Percentiles rank a stretch among this genome's conserved stretches.
Evolutionary conservation across 2,113 vertebrate species (phyloP).

Genomic region (Nycticebus coucang): DNA sequence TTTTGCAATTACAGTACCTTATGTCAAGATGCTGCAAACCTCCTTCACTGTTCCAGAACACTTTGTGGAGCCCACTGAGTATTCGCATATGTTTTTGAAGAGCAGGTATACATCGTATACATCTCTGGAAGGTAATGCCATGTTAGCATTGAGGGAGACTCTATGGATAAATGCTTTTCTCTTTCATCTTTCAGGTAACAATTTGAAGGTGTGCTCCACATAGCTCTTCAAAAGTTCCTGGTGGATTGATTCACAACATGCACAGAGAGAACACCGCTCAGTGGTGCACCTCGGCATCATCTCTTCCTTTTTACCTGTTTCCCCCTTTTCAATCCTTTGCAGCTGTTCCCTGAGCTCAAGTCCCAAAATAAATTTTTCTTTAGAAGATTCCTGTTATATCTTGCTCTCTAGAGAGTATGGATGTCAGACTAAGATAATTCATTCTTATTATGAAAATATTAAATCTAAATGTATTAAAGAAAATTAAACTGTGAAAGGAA

Average conservation of each 20-base stretch:
- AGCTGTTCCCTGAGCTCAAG: neutral
- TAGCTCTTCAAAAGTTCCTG: neutral
- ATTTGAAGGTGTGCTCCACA: neutral
- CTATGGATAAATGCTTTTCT: neutral
- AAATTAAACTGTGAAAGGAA: neutral
- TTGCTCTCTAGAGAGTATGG: neutral
- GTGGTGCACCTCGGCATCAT: too few relatives aligned
- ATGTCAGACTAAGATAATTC: neutral
- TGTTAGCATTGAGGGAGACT: neutral
- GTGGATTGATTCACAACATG: neutral
- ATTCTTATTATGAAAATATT: constrained; percentile 29
- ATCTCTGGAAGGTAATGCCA: neutral
- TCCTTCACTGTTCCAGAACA: neutral
- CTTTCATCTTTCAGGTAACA: neutral
- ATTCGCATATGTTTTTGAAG: neutral
- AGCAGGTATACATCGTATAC: rapidly evolving
- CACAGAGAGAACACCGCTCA: too few relatives aligned
- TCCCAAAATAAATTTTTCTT: neutral
- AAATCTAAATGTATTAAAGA: neutral
- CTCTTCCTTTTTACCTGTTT: neutral
- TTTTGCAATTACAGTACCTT: neutral
- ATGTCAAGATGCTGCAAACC: neutral
- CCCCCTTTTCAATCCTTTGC: neutral
- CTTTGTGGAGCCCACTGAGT: neutral
- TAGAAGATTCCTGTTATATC: neutral